phyloP scores from a whole-genome alignment of 1,140 invertebrate genomes.

The Drosophila setifemur region DNA sequence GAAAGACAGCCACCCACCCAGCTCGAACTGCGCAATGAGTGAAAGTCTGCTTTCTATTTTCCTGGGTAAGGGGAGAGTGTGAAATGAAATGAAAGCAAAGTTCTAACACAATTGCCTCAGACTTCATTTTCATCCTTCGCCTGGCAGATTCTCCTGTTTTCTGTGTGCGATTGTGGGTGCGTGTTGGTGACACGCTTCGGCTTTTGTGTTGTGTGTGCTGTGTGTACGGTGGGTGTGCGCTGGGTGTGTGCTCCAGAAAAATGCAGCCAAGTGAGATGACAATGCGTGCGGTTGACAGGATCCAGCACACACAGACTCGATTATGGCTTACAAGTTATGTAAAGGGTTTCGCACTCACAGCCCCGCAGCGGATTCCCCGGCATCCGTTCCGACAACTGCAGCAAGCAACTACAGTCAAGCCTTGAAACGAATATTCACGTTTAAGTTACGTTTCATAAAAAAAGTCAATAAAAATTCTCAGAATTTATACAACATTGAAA shows the following conservation, averaged over 20 bases:
- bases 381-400: background rate
- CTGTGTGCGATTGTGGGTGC: constrained; percentile 5
- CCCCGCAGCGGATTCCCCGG: background rate
- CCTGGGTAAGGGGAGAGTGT: background rate
- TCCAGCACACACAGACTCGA: constrained; percentile 21
- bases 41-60: constrained; percentile 2
- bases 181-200: constrained; percentile 56
- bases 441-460: too few relatives aligned
- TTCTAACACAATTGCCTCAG: constrained; percentile 47
- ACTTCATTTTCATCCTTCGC: constrained; percentile 11
- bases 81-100: constrained; percentile 28
- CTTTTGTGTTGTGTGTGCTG: constrained; percentile 35
- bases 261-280: constrained; percentile 32
- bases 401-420: too few relatives aligned
- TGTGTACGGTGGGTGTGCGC: background rate
- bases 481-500: too few relatives aligned
- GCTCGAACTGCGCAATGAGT: constrained; percentile 11
- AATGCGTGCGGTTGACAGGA: constrained; percentile 57
- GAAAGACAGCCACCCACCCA: background rate
- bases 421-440: too few relatives aligned
- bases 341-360: background rate
- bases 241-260: constrained; percentile 57
- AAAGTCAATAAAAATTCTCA: too few relatives aligned
- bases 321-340: constrained; percentile 2
- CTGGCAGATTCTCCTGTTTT: constrained; percentile 6